phyloP scores from a whole-genome alignment of 1,140 invertebrate species.

The Drosophila ogumai region DNA sequence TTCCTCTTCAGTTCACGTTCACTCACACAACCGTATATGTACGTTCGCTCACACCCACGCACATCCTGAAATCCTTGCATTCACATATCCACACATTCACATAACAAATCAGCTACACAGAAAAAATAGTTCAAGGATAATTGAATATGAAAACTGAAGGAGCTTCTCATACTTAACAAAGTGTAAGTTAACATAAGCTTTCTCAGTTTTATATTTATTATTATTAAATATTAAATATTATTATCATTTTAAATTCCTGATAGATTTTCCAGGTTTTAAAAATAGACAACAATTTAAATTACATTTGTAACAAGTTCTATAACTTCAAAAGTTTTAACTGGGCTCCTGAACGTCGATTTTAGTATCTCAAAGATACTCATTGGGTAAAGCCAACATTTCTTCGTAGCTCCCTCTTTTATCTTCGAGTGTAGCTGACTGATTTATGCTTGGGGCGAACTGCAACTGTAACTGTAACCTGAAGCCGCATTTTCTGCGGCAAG shows the following conservation, averaged over 20 bases:
- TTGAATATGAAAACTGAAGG: too few species aligned
- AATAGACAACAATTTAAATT: neutral
- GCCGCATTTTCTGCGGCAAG: constrained; percentile 12
- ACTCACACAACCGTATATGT: constrained; percentile 49
- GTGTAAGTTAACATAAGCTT: too few species aligned
- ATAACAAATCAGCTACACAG: constrained; percentile 73
- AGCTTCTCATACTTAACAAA: neutral
- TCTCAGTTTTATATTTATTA: too few species aligned
- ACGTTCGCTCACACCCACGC: constrained; percentile 18
- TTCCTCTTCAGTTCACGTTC: constrained; percentile 71
- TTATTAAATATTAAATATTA: too few species aligned
- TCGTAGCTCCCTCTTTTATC: neutral
- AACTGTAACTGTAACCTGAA: constrained; percentile 38
- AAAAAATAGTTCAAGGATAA: constrained; percentile 11
- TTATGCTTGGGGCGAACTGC: constrained; percentile 56
- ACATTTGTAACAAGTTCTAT: neutral
- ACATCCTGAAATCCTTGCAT: constrained; percentile 30
- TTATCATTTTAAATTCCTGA: too few species aligned
- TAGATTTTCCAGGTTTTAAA: too few species aligned
- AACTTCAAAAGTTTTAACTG: neutral
- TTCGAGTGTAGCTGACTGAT: constrained; percentile 43
- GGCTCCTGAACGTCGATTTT: too few species aligned
- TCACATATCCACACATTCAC: constrained; percentile 46
- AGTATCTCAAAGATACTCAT: neutral
- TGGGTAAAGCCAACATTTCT: neutral